Percentiles rank a stretch among this genome's conserved stretches.
Conservation (phyloP, 2,888 invertebrate genomes). For the Pocota personata region DNA sequence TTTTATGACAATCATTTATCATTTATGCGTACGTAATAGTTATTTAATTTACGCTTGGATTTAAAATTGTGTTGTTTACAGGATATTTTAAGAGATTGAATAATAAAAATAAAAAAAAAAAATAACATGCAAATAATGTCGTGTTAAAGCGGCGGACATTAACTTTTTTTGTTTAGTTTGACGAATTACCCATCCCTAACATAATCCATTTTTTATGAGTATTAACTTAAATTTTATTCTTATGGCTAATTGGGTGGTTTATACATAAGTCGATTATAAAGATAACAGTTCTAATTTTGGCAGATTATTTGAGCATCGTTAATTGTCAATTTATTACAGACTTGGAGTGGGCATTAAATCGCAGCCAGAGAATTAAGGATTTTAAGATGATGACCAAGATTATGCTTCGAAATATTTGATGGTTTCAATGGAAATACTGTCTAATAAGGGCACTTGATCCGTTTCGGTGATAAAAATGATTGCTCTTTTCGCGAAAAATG, state of each 20-base stretch:
- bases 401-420: not conserved
- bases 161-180: not conserved
- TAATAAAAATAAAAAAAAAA: not conserved
- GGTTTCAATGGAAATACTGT: not conserved
- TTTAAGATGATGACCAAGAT: not conserved
- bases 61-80: slow-evolving; percentile 8
- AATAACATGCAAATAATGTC: not conserved
- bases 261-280: not conserved
- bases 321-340: not conserved
- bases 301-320: not conserved
- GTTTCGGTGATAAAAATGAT: too few relatives aligned
- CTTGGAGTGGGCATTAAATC: not conserved
- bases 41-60: slow-evolving; percentile 22
- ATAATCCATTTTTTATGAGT: not conserved
- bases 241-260: not conserved
- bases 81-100: slow-evolving; percentile 11
- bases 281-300: not conserved
- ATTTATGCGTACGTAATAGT: slow-evolving; percentile 23
- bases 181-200: not conserved
- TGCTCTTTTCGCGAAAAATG: too few relatives aligned
- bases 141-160: not conserved
- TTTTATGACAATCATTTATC: slow-evolving; percentile 37
- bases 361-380: not conserved
- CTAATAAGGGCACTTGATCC: too few relatives aligned
- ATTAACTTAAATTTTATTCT: not conserved